Evolutionary conservation across 2,113 vertebrate species (phyloP), one percentile per base, ranked within the genome.

Genomic region (Cebus imitator): DNA sequence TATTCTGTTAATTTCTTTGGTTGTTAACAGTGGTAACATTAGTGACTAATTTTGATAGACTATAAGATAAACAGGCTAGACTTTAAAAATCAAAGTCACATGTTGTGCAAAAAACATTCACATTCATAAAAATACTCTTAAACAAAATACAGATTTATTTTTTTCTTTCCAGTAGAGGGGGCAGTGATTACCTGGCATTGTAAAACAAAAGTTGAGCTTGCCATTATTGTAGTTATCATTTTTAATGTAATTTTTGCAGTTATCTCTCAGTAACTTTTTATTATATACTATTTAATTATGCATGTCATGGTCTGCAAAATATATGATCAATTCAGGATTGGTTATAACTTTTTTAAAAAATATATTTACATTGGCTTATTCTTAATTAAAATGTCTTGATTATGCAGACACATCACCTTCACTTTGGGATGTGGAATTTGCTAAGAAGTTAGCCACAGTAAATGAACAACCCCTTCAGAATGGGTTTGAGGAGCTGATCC

Each of bases 401-500:
- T 23, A 6, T 7, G 40, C 61, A 99, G 99, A 95, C 14, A 68
- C 97, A 66, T 73, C 97, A 8, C 99, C 99, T 80, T 99, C 99
- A 50, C 98, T 99, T 45, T 99, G 99, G 99, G 99, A 99, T 95
- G 27, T 99, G 85, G 99, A 99, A 76, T 99, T 99, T 97, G 99
- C 99, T 1, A 98, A 99, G 95, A 93, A 99, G 55, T 91, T 99
- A 78, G 98, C 98, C 23, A 78, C 94, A 50, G 32, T 97, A 5
- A 96, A 92, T 66, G 98, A 99, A 30, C 99, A 99, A 57, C 96
- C 92, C 52, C 99, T 99, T n/a, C 98, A 98, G 17, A 99, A 99
- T 0, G 99, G 99, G n/a, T 99, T 99, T 98, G 99, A 99, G 93
- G 99, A 99, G 97, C 99, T 99, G 99, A 99, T 99, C 95, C 98